Base-by-base conservation (phyloP, 2,113 vertebrate genomes). In the Plecturocebus donacophilus region DNA sequence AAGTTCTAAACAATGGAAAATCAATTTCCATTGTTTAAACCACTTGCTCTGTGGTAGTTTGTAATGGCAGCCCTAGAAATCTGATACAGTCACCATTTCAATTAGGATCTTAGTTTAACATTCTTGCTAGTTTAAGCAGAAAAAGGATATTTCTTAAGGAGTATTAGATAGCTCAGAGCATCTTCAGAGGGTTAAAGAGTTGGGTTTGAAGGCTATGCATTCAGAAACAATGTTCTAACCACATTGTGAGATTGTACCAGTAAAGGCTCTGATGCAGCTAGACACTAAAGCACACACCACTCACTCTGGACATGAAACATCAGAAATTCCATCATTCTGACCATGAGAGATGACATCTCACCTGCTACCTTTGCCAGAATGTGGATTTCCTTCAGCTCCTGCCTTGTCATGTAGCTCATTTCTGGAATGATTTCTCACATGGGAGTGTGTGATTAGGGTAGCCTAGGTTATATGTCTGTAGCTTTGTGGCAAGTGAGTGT, bases 241-340 rank as follows among this genome's bases (percentile, higher is more conserved):
- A n/a, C 12, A 9, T 5, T 20, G 16, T n/a, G 25, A 49, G 27
- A 58, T 20, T 75, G 68, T 58, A 21, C 64, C 66, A 61, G 56
- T 11, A 64, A 45, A 35, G 20, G 32, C 10, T 68, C 25, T 68
- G 12, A 9, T 16, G 82, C 66, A 75, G 81, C 19, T 56, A n/a
- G 71, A 30, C 1, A 3, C 38, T 68, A 5, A 21, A 54, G 14
- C 7, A 5, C 30, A 42, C 1, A 4, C 25, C 12, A 2, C 75
- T 91, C 82, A 81, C 13, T 14, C 12, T 49, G 56, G 45, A 58
- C 21, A 16, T 21, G 56, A 61, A 25, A 80, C 25, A n/a, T 35
- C 38, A 66, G 89, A 32, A 40, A 35, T 80, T 47, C 80, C 32
- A 8, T 66, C 64, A 61, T 56, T 92, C 86, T 52, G n/a, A 80